Base-by-base conservation (phyloP, 2,797 vertebrate species). In the Limnodromus scolopaceus region DNA sequence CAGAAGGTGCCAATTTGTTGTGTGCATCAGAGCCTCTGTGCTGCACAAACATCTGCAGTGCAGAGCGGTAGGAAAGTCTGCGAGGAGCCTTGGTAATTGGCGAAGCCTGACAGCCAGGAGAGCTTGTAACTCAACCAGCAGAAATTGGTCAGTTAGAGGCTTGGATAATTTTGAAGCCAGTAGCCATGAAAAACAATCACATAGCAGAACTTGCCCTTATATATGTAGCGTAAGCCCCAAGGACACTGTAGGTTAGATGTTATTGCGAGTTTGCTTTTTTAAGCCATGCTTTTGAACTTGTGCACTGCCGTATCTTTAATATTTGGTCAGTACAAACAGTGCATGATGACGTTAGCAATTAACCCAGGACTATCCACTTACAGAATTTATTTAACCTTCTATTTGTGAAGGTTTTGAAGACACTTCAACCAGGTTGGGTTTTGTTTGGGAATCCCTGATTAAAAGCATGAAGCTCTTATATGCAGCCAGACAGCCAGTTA, bases 1-100 rank as follows among this genome's bases (percentile, higher is more conserved):
- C 69, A 84, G 72, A 93, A 89, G 69, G 63, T 94, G 69, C 77
- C 32, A n/a, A 87, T 90, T 93, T 88, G 69, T 66, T 74, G 46
- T 49, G 45, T 84, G 48, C 36, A 54, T 90, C 46, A 38, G 91
- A 90, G 74, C 51, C 15, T 58, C 41, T 54, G 72, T 53, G 85
- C 83, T 90, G 63, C 76, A 77, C 43, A 81, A 64, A 63, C 43
- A 94, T 69, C 89, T 61, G 85, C 85, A 82, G 55, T 82, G 79
- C 84, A 84, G 88, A 80, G 66, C 1, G 1, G 63, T 54, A 69
- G 28, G 61, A 38, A 75, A 18, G 43, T 63, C 74, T 7, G 2
- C 1, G 8, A 93, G 74, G 46, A 84, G 43, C 72, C 32, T 7
- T n/a, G 30, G 51, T 84, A 87, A 91, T 39, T 86, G 66, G 36